Conservation (phyloP, 1,140 invertebrate species). For the Leucophenga varia region DNA sequence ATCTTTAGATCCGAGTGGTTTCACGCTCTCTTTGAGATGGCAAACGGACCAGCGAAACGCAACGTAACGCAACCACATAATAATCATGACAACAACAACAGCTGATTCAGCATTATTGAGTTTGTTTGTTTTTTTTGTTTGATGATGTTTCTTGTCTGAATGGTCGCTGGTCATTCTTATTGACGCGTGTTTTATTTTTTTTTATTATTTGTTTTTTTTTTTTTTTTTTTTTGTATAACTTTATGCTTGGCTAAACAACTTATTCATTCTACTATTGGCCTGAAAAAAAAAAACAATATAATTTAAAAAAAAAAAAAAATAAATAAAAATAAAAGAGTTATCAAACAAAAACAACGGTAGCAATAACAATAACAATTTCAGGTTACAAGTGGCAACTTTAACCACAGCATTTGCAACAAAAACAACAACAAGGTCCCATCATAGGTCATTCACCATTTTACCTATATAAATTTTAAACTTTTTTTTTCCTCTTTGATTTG, state of each 20-base stretch:
- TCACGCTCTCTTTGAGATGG: no score
- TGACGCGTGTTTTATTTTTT: slow-evolving; percentile 2
- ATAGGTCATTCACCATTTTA: slow-evolving; percentile 50
- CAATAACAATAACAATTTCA: no score
- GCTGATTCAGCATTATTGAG: no score
- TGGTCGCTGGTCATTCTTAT: neutral
- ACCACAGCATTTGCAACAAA: slow-evolving; percentile 12
- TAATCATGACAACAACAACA: no score
- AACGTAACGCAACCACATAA: no score
- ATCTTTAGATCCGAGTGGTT: no score
- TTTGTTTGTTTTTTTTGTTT: no score
- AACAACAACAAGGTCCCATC: slow-evolving; percentile 21
- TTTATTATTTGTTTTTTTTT: slow-evolving; percentile 20
- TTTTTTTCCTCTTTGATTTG: slow-evolving; percentile 26
- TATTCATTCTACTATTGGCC: neutral
- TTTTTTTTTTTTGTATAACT: slow-evolving; percentile 13
- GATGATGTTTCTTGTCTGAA: no score
- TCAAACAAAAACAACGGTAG: no score
- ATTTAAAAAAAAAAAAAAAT: neutral
- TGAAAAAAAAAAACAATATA: slow-evolving; percentile 22
- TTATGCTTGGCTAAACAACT: slow-evolving; percentile 16
- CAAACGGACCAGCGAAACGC: no score
- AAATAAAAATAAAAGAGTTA: neutral
- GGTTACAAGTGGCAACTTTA: no score
- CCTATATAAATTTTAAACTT: slow-evolving; percentile 39